phyloP scores from a whole-genome alignment of 2,888 invertebrate genomes.

The Nephrotoma appendiculata region DNA sequence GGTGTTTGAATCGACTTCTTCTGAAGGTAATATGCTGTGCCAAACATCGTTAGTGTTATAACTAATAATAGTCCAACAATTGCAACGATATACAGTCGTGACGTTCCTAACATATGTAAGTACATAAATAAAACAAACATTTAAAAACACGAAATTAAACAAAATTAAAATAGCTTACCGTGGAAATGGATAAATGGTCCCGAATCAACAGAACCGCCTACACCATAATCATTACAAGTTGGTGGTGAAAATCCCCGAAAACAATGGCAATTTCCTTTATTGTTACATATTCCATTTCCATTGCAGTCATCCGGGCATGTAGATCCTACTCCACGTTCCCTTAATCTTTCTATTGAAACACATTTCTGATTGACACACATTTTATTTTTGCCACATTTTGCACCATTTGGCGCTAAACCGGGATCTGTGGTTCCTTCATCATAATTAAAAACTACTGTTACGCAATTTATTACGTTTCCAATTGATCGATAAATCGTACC shows the following conservation, averaged over 20 bases:
- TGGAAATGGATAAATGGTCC: conserved; percentile 80
- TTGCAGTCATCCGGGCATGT: conserved; percentile 68
- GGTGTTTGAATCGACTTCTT: conserved; percentile 35
- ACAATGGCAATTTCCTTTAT: conserved; percentile 87
- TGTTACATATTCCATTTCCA: conserved; percentile 78
- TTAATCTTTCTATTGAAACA: conserved; percentile 51
- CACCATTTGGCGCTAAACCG: conserved; percentile 86
- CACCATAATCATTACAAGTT: conserved; percentile 68
- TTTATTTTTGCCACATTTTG: conserved; percentile 37
- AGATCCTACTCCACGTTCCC: conserved; percentile 35
- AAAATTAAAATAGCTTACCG: conserved; percentile 36
- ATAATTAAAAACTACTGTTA: conserved; percentile 82
- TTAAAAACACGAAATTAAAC: not conserved
- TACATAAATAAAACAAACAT: conserved; percentile 34
- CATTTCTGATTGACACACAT: conserved; percentile 90
- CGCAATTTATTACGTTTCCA: conserved; percentile 71
- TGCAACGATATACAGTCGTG: conserved; percentile 71
- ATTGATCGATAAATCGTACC: conserved; percentile 71
- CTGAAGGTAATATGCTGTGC: conserved; percentile 60
- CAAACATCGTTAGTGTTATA: conserved; percentile 47
- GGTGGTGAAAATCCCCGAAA: conserved; percentile 80
- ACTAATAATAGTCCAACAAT: conserved; percentile 75
- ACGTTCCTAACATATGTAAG: conserved; percentile 43
- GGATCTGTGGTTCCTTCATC: conserved; percentile 86
- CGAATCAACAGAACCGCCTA: conserved; percentile 81